These are phyloP conservation scores for Microvelia longipes DNA, from an alignment of 1,140 invertebrate species.

Conservation along the genomic window DNA sequence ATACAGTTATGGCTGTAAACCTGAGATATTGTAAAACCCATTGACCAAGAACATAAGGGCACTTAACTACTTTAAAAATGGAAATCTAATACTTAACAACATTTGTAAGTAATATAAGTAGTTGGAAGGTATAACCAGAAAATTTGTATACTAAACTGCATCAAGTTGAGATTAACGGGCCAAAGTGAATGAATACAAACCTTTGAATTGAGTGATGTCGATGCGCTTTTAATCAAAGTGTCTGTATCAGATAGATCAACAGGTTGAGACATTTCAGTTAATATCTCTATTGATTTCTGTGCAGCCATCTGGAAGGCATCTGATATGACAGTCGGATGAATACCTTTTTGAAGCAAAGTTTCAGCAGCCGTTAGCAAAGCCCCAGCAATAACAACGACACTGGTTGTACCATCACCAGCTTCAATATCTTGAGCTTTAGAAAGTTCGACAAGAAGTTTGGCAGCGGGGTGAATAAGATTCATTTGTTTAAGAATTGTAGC, in stretches of 20 bases:
- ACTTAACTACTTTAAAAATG: too few relatives aligned
- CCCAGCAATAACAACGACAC: conserved; percentile 91
- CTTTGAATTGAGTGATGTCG: conserved; percentile 96
- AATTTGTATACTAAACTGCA: too few relatives aligned
- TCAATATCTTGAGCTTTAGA: conserved; percentile 98
- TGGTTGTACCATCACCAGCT: conserved; percentile 97
- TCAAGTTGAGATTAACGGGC: too few relatives aligned
- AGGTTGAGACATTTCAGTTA: conserved; percentile 70
- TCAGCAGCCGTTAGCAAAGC: conserved; percentile 87
- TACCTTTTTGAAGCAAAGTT: conserved; percentile 81
- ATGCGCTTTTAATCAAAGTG: conserved; percentile 81
- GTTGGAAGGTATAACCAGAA: too few relatives aligned
- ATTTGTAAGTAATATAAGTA: too few relatives aligned
- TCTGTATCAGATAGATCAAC: conserved; percentile 78
- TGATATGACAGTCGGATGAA: conserved; percentile 94
- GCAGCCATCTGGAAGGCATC: conserved; percentile 91
- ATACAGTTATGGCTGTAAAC: too few relatives aligned
- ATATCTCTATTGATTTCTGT: conserved; percentile 66
- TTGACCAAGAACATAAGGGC: too few relatives aligned
- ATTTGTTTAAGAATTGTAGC: conserved; percentile 99
- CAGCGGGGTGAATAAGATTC: conserved; percentile 96
- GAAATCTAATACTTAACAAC: too few relatives aligned
- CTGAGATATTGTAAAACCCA: too few relatives aligned
- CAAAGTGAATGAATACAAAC: conserved; percentile 36
- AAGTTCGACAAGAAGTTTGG: conserved; percentile 97